Evolutionary conservation across 1,140 invertebrate species (phyloP), one percentile per base, ranked within the genome.

Genomic region (Drosophila mauritiana): DNA sequence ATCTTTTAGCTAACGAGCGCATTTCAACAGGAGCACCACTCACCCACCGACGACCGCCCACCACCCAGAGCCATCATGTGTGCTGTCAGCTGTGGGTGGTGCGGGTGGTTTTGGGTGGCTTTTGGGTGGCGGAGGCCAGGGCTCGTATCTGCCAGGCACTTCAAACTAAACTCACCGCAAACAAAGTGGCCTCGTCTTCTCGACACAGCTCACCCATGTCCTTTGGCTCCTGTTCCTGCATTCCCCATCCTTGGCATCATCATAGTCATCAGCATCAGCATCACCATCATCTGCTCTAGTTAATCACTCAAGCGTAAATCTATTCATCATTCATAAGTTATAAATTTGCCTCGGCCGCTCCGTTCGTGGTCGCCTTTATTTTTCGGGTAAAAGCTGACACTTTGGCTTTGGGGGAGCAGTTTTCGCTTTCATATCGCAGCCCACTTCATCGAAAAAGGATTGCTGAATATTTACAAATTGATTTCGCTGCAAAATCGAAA

Each of bases 251-350:
- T 46, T 10, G 25, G 17, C 48, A 17, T 34, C 39, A 45, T 27
- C 22, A 25, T 17, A 37, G 20, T 15, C 25, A 45, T 22, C 43
- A 45, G 11, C 43, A 22, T 46, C 20, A 46, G 20, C 43, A 46
- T 51, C 45, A 36, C 39, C 20, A 17, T 61, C 37, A 20, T 27
- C 57, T 89, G 82, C 70, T 86, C 88, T 74, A 90, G 86, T 90
- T 90, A 90, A 90, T 90, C 88, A 90, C 88, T 90, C 82, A 77
- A 90, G 82, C 88, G 82, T 88, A 80, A 90, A 90, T 90, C 88
- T 90, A 90, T 90, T 90, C 88, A 83, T 90, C 84, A 89, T 89
- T 89, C 84, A 89, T 89, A 89, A 89, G 84, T 89, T 89, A 89
- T 89, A 89, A 89, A 89, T 89, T 89, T 88, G 81, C 81, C 78